phyloP scores from a whole-genome alignment of 2,888 invertebrate species.

The Clusia tigrina region DNA sequence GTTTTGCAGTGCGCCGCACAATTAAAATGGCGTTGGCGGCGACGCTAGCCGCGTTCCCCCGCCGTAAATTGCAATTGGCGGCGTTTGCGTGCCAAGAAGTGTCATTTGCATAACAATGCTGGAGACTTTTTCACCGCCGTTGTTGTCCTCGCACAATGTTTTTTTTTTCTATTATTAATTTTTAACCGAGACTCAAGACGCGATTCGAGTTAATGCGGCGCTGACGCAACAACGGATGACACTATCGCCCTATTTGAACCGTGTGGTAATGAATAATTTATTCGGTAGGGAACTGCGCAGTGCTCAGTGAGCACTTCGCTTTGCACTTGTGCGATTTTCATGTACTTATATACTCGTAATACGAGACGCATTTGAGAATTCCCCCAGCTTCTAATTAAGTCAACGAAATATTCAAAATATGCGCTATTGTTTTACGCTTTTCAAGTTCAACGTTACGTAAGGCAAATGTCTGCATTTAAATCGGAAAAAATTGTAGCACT shows the following conservation, averaged over 20 bases:
- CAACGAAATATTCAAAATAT: slow-evolving; percentile 58
- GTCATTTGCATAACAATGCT: slow-evolving; percentile 65
- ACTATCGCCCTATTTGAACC: not conserved
- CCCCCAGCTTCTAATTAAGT: slow-evolving; percentile 51
- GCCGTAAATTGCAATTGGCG: slow-evolving; percentile 19
- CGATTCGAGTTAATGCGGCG: not conserved
- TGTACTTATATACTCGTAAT: slow-evolving; percentile 37
- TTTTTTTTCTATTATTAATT: slow-evolving; percentile 3
- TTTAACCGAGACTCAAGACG: not conserved
- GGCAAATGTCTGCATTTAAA: too few species aligned
- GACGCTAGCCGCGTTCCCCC: too few species aligned
- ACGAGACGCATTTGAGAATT: not conserved
- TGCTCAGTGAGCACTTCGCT: not conserved
- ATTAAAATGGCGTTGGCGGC: not conserved
- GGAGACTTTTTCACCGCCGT: slow-evolving; percentile 45
- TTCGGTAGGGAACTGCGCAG: not conserved
- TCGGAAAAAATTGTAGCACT: too few species aligned
- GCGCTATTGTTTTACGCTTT: slow-evolving; percentile 53
- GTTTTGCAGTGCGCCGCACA: not conserved
- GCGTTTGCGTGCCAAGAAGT: slow-evolving; percentile 61
- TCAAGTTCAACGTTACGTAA: slow-evolving; percentile 49
- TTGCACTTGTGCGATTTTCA: slow-evolving; percentile 39
- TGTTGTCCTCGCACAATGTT: slow-evolving; percentile 39
- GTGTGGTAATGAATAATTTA: not conserved
- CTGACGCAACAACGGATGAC: too few species aligned